Evolutionary conservation across 2,113 vertebrate species (phyloP).

Genomic region (Lepisosteus oculatus): DNA sequence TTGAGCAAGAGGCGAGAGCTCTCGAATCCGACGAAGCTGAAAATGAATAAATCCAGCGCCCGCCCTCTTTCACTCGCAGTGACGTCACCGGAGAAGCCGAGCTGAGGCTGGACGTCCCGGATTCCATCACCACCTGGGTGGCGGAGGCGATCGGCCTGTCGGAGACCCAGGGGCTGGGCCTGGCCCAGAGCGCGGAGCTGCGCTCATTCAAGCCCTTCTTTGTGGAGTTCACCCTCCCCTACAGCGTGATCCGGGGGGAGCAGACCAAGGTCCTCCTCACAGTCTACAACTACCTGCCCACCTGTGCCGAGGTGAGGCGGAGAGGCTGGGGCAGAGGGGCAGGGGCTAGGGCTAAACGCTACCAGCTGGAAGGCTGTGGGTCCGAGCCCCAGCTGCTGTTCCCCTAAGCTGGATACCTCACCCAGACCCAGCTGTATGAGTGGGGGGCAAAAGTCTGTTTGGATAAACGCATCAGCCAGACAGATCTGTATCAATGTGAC

Average conservation of each 20-base stretch:
- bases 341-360: too few relatives aligned
- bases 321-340: background rate
- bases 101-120: conserved; percentile 73
- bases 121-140: conserved; percentile 92
- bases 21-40: too few relatives aligned
- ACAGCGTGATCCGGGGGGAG: conserved; percentile 79
- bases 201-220: conserved; percentile 88
- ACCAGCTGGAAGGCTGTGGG: too few relatives aligned
- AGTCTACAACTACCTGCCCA: conserved; percentile 81
- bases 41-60: too few relatives aligned
- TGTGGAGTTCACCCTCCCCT: conserved; percentile 82
- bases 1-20: background rate
- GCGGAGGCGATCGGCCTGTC: conserved; percentile 76
- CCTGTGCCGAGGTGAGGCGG: conserved; percentile 73
- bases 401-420: too few relatives aligned
- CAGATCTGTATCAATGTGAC: too few relatives aligned
- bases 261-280: conserved; percentile 86
- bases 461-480: too few relatives aligned
- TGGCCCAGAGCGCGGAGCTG: conserved; percentile 68
- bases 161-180: conserved; percentile 69
- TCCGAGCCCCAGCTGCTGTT: too few relatives aligned
- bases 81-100: conserved; percentile 66
- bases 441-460: too few relatives aligned
- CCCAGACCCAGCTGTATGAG: too few relatives aligned
- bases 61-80: conserved; percentile 40